A percentile compares a stretch with the other conserved stretches of the same genome.
phyloP scores from a whole-genome alignment of 2,113 vertebrate genomes.

The Zosterops pallidus region DNA sequence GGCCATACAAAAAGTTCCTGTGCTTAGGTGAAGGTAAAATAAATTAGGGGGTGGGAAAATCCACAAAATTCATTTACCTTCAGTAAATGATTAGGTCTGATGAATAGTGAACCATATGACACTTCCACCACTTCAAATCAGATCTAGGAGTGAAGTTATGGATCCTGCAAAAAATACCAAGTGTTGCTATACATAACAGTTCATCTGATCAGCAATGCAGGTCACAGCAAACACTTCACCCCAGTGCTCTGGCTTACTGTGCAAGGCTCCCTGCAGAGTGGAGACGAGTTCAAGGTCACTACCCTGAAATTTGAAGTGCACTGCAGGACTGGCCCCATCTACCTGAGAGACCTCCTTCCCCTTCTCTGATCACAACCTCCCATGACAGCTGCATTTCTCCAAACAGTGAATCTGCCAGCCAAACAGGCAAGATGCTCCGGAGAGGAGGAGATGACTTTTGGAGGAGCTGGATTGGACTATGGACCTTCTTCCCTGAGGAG shows the following conservation, averaged over 20 bases:
- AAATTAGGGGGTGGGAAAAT: rapidly evolving
- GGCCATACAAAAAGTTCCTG: background rate
- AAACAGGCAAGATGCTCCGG: background rate
- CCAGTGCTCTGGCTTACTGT: background rate
- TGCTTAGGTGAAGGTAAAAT: background rate
- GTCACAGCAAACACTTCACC: constrained; percentile 40
- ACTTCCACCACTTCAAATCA: background rate
- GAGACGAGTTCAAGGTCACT: background rate
- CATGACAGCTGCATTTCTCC: background rate
- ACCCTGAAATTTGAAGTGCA: background rate
- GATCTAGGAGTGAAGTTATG: background rate
- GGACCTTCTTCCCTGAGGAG: constrained; percentile 8
- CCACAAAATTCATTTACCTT: background rate
- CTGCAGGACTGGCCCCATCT: background rate
- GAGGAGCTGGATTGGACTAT: background rate
- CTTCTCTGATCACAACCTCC: background rate
- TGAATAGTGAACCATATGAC: rapidly evolving
- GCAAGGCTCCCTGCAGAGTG: background rate
- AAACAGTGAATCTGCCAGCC: background rate
- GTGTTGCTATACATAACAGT: background rate
- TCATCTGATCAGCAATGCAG: constrained; percentile 36
- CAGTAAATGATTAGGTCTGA: background rate
- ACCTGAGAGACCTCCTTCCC: background rate
- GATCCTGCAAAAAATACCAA: background rate
- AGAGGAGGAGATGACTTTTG: background rate